Evolutionary conservation across 1,140 invertebrate genomes (phyloP).

Genomic region (Elysia chlorotica): DNA sequence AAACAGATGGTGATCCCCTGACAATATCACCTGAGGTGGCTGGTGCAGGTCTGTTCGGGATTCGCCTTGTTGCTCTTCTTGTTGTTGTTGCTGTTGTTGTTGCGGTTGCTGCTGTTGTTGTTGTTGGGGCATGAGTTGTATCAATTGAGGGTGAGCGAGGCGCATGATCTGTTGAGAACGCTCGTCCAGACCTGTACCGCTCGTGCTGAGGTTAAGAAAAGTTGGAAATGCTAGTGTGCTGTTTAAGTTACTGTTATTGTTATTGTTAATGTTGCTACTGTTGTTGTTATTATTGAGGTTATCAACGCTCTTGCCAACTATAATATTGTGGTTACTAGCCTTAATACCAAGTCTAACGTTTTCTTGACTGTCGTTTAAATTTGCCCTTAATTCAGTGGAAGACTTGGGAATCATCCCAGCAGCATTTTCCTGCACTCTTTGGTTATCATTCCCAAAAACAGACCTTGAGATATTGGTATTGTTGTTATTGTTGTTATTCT

Average conservation of each 20-base stretch:
- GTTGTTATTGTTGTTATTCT: too few species aligned
- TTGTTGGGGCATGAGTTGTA: background rate
- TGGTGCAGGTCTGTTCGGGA: too few species aligned
- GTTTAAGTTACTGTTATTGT: background rate
- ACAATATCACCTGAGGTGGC: too few species aligned
- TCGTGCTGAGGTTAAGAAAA: background rate
- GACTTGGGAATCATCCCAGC: background rate
- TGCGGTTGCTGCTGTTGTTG: background rate
- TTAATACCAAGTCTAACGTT: too few species aligned
- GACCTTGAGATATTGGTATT: conserved; percentile 5
- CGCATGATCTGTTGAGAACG: too few species aligned
- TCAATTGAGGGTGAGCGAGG: too few species aligned
- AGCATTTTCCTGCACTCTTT: background rate
- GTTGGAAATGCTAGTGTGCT: background rate
- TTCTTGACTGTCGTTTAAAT: too few species aligned
- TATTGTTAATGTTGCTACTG: background rate
- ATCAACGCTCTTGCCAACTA: background rate
- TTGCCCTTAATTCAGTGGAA: background rate
- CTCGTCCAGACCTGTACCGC: too few species aligned
- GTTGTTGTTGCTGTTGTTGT: background rate
- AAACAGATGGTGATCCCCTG: too few species aligned
- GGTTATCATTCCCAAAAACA: background rate
- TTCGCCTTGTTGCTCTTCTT: background rate
- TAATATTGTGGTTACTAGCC: too few species aligned
- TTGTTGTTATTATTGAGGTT: background rate